A percentile compares a stretch with the other conserved stretches of the same genome.
These are phyloP conservation scores for Sciurus niger DNA, from an alignment of 2,113 vertebrate genomes.

Conservation along the genomic window DNA sequence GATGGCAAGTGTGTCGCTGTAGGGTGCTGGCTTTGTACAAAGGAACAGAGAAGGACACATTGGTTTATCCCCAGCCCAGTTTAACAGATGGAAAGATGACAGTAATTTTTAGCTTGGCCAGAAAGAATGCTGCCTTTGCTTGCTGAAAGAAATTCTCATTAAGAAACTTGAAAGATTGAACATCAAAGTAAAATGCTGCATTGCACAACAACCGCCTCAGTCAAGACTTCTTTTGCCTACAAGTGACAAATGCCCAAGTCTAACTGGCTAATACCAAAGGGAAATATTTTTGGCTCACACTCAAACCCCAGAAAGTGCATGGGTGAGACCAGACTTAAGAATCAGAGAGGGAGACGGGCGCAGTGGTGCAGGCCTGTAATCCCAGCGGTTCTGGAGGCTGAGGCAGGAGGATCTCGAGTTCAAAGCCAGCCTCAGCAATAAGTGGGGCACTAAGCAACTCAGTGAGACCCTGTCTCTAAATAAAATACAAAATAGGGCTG, in stretches of 20 bases:
- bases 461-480: no score
- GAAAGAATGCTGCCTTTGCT: not conserved
- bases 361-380: no score
- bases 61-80: not conserved
- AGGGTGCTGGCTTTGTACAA: not conserved
- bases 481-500: no score
- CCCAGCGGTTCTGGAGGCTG: no score
- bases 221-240: not conserved
- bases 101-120: not conserved
- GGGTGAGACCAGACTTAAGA: not conserved
- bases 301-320: not conserved
- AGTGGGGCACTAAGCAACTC: no score
- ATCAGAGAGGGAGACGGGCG: not conserved
- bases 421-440: no score
- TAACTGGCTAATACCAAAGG: not conserved
- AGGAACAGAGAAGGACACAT: not conserved
- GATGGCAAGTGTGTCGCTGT: no score
- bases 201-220: not conserved
- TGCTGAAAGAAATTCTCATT: slow-evolving; percentile 17
- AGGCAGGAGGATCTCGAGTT: no score
- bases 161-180: not conserved
- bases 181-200: not conserved
- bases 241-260: not conserved
- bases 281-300: not conserved
- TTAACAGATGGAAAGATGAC: not conserved